Base-by-base conservation (phyloP, 2,888 invertebrate species). In the Tupiocoris notatus region DNA sequence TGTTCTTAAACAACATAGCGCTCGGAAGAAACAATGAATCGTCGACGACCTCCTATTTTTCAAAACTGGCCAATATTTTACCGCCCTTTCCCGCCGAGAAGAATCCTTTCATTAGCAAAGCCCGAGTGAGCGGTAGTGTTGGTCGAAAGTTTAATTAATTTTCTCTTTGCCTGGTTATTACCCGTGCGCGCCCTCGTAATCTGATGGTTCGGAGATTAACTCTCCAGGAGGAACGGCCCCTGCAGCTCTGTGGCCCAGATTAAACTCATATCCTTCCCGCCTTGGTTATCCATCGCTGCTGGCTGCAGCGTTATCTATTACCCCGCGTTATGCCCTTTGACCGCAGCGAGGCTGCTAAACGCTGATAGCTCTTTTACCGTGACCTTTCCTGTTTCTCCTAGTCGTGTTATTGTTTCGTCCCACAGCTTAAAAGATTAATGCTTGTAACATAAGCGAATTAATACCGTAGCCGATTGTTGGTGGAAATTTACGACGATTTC, bases 141-240 rank as follows among this genome's bases (percentile, higher is more conserved):
- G 67, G 67, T 67, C 67, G 56, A 67, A 67, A 67, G 67, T 67
- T 67, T 67, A 67, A 67, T 67, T 67, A 67, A 67, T 67, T 67
- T 67, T 67, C 67, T 56, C 67, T 56, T 67, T 57, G 56, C 57
- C 21, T 9, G 67, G 67, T 67, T 67, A 67, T 67, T 67, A 56
- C 67, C 56, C 22, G 67, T 67, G 67, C 56, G 67, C 56, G 67
- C 54, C 67, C 67, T 67, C 56, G 39, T 67, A 67, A 67, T 67
- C 67, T 67, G 67, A 67, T 67, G 67, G 57, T 67, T 54, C 57
- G 23, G 67, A 57, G 57, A 67, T 67, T 67, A 67, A 56, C 67
- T 67, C 67, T 56, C 56, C 12, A 12, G 56, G 39, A 39, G 39
- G 39, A 39, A 39, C 39, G 12, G 39, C 39, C 39, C 39, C 39